Conservation (phyloP, 1,140 invertebrate species). For the Ostrea edulis region DNA sequence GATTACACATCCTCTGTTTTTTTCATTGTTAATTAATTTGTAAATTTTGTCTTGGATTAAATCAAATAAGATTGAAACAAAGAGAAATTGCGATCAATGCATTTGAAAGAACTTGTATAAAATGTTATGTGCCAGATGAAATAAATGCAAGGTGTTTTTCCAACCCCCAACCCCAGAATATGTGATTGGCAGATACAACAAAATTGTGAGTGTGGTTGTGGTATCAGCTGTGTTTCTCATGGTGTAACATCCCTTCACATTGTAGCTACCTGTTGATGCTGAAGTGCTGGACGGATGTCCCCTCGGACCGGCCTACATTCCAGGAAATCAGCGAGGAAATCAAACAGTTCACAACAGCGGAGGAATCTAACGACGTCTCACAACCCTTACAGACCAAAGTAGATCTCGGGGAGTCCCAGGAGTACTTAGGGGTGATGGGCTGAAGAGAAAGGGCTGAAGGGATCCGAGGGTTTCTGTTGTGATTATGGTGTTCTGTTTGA, state of each 20-base stretch:
- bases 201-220: too few species aligned
- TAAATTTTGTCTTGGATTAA: too few species aligned
- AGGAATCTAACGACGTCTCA: constrained; percentile 53
- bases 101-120: too few species aligned
- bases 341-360: constrained; percentile 56
- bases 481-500: background rate
- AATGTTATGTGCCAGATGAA: too few species aligned
- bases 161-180: too few species aligned
- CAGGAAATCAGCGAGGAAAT: constrained; percentile 76
- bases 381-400: constrained; percentile 64
- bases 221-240: too few species aligned
- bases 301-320: constrained; percentile 89
- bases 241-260: background rate
- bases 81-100: too few species aligned
- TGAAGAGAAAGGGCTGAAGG: constrained; percentile 38
- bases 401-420: constrained; percentile 62
- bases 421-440: constrained; percentile 69
- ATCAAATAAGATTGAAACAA: too few species aligned
- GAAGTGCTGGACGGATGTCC: constrained; percentile 91
- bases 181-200: too few species aligned
- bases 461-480: background rate
- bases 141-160: too few species aligned
- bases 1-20: too few species aligned
- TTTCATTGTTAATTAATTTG: too few species aligned
- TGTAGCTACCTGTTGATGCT: constrained; percentile 90